phyloP scores from a whole-genome alignment of 2,113 vertebrate genomes.

The Xyliphius kryptos region DNA sequence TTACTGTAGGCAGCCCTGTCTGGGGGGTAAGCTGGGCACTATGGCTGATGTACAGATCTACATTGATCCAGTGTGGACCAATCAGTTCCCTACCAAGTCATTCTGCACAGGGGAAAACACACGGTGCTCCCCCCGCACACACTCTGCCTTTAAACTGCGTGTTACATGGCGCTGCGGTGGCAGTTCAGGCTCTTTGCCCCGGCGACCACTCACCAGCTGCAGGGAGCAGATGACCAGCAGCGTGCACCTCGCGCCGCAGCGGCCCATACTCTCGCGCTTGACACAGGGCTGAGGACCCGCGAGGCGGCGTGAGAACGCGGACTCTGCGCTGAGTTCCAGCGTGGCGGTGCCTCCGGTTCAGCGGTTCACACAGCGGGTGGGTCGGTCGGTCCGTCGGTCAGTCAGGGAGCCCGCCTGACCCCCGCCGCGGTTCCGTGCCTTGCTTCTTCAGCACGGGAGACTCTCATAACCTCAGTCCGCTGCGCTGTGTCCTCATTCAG shows the following conservation, averaged over 20 bases:
- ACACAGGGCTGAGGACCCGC: too few species aligned
- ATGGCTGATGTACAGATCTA: background rate
- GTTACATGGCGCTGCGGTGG: too few species aligned
- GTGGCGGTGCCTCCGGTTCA: background rate
- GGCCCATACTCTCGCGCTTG: too few species aligned
- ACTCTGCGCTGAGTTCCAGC: too few species aligned
- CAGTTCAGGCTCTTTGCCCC: background rate
- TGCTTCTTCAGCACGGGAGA: constrained; percentile 2
- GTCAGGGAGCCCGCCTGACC: constrained; percentile 35
- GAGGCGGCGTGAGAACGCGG: too few species aligned
- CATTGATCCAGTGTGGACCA: background rate
- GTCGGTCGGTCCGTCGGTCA: too few species aligned
- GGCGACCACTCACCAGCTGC: constrained; percentile 81
- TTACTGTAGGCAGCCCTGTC: background rate
- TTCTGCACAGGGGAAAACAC: background rate
- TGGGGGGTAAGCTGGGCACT: background rate
- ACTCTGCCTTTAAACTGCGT: too few species aligned
- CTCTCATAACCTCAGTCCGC: background rate
- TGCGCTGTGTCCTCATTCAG: constrained; percentile 44
- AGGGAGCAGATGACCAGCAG: too few species aligned
- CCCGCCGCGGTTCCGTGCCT: constrained; percentile 26
- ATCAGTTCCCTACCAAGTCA: background rate
- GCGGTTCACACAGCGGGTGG: constrained; percentile 6
- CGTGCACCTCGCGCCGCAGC: too few species aligned
- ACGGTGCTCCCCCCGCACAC: too few species aligned